Evolutionary conservation across 2,888 invertebrate genomes (phyloP).

Genomic region (Trissolcus brochymenae): DNA sequence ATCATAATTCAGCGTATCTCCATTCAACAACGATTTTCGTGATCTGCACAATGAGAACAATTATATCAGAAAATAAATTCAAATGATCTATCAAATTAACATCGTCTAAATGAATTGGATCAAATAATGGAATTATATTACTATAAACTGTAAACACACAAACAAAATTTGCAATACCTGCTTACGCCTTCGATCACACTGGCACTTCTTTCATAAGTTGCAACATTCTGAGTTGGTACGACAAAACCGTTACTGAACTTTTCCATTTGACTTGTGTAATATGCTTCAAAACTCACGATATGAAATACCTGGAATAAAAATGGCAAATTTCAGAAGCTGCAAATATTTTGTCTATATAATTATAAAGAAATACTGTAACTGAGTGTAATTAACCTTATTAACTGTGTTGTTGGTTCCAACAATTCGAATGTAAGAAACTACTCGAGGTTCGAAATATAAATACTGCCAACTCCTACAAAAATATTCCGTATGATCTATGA

Average conservation of each 20-base stretch:
- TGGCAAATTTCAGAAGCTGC: background rate
- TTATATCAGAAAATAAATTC: constrained; percentile 7
- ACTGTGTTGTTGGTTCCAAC: constrained; percentile 97
- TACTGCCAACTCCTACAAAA: constrained; percentile 98
- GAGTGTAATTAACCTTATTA: constrained; percentile 81
- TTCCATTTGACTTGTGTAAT: constrained; percentile 87
- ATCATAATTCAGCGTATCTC: constrained; percentile 95
- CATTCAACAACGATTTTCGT: constrained; percentile 96
- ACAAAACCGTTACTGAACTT: constrained; percentile 86
- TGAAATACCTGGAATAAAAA: constrained; percentile 85
- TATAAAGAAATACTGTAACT: background rate
- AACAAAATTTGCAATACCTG: constrained; percentile 76
- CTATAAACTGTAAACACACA: background rate
- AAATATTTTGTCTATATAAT: background rate
- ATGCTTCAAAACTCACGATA: constrained; percentile 93
- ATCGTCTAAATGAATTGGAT: background rate
- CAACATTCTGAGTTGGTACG: constrained; percentile 93
- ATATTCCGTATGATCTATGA: constrained; percentile 94
- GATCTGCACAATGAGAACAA: constrained; percentile 79
- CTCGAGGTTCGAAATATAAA: constrained; percentile 92
- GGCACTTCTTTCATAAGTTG: constrained; percentile 92
- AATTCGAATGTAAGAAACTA: constrained; percentile 89
- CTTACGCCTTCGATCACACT: constrained; percentile 97
- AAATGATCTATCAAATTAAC: constrained; percentile 4
- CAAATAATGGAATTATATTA: too few relatives aligned